Evolutionary conservation across 2,888 invertebrate species (phyloP).

Genomic region (Thera obeliscata): DNA sequence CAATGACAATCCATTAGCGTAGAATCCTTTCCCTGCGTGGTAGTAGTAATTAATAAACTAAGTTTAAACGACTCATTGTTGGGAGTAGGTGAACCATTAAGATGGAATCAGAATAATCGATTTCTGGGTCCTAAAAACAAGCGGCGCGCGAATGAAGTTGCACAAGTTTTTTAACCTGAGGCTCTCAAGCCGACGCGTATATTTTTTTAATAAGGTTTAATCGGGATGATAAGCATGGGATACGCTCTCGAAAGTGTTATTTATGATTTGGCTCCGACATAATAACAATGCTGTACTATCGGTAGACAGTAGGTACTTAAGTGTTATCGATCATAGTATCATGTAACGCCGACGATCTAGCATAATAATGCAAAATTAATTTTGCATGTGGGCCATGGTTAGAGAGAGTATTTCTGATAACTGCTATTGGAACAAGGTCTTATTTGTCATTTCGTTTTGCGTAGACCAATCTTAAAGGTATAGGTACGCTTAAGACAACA

Average conservation of each 20-base stretch:
- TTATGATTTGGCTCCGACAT: slow-evolving; percentile 17
- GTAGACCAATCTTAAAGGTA: background rate
- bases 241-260: background rate
- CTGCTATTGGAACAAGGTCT: background rate
- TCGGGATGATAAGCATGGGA: no score
- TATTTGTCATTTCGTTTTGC: background rate
- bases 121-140: no score
- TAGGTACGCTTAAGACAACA: no score
- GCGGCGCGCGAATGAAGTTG: no score
- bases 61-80: slow-evolving; percentile 7
- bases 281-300: slow-evolving; percentile 24
- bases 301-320: slow-evolving; percentile 18
- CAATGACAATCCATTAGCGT: slow-evolving; percentile 1
- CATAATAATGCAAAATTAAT: slow-evolving; percentile 15
- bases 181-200: no score
- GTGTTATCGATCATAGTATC: slow-evolving; percentile 12
- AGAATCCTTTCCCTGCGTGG: slow-evolving; percentile 17
- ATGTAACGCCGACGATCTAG: background rate
- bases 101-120: background rate
- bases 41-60: slow-evolving; percentile 8
- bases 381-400: slow-evolving; percentile 14
- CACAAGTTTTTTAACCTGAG: no score
- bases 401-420: background rate
- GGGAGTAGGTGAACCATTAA: slow-evolving; percentile 1
- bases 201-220: slow-evolving; percentile 2